Conservation (phyloP, 2,888 invertebrate genomes). For the Gymnosoma rotundatum region DNA sequence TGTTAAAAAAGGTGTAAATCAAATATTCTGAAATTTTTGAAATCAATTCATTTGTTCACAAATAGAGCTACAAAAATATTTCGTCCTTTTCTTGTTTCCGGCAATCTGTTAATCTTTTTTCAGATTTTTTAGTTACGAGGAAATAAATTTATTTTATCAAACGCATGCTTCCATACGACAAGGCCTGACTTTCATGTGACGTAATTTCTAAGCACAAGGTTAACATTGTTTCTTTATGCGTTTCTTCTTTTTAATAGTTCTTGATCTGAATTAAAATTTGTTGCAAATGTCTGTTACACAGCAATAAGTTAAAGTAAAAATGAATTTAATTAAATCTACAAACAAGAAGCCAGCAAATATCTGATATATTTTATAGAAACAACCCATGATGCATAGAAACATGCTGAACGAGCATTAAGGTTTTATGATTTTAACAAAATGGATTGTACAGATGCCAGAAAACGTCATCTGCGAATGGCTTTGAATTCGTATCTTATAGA, state of each 20-base stretch:
- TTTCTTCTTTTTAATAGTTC: constrained; percentile 23
- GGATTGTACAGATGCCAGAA: constrained; percentile 18
- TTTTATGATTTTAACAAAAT: constrained; percentile 53
- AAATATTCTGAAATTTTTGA: too few species aligned
- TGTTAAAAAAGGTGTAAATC: too few species aligned
- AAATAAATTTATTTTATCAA: too few species aligned
- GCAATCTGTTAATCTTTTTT: too few species aligned
- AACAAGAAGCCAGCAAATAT: constrained; percentile 34
- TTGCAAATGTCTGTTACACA: constrained; percentile 61
- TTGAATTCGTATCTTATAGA: not conserved
- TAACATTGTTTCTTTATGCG: constrained; percentile 15
- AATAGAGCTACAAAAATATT: too few species aligned
- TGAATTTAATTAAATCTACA: constrained; percentile 62
- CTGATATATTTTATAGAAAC: constrained; percentile 15
- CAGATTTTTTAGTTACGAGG: too few species aligned
- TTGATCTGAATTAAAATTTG: constrained; percentile 62
- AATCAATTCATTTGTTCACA: too few species aligned
- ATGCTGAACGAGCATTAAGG: not conserved
- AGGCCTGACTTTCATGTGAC: too few species aligned
- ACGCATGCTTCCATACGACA: too few species aligned
- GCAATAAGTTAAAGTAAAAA: constrained; percentile 1
- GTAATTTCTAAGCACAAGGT: not conserved
- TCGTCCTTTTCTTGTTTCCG: too few species aligned
- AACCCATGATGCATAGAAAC: constrained; percentile 1
- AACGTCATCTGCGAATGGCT: not conserved